Base-by-base conservation (phyloP, 2,113 vertebrate species). In the Crotophaga sulcirostris region DNA sequence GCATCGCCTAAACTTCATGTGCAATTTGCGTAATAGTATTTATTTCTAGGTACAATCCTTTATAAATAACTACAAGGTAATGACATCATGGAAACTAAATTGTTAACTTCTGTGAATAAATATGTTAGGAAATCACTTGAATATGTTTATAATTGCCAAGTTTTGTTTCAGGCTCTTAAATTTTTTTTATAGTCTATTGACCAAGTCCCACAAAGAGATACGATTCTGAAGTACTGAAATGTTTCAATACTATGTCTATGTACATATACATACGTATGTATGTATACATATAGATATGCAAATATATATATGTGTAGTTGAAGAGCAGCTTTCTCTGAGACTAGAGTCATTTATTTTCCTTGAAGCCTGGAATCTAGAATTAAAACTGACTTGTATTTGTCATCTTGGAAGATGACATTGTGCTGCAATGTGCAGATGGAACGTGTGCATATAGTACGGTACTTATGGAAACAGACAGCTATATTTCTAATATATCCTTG, bases 81-180 rank as follows among this genome's bases (percentile, higher is more conserved):
- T 88, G 75, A 75, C 58, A 84, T 73, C 3, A 31, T 59, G 28
- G 40, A 59, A 66, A 55, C 69, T 60, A 34, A 87, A 84, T 56
- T 74, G 33, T 38, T 51, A 18, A 16, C 38, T 74, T 72, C 31
- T 9, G 13, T 67, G 55, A 84, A 28, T 49, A 91, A 62, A 19
- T 74, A 7, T 38, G 59, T 84, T 38, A 84, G 38, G 74, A 85
- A 94, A 19, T 80, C 45, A 56, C n/a, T 83, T 25, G 25, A 47
- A 56, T 63, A 59, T 91, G 34, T 93, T 97, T 94, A 40, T 56
- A 81, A 9, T 42, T 82, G 23, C 25, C 14, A 84, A 51, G 69
- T 91, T 96, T 87, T 94, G 36, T 92, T 89, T 95, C 67, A 91
- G 54, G 52, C 74, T 86, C 64, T 91, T 85, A 70, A 76, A 72